phyloP scores from a whole-genome alignment of 1,140 invertebrate species.

The Trachymyrmex cornetzi region DNA sequence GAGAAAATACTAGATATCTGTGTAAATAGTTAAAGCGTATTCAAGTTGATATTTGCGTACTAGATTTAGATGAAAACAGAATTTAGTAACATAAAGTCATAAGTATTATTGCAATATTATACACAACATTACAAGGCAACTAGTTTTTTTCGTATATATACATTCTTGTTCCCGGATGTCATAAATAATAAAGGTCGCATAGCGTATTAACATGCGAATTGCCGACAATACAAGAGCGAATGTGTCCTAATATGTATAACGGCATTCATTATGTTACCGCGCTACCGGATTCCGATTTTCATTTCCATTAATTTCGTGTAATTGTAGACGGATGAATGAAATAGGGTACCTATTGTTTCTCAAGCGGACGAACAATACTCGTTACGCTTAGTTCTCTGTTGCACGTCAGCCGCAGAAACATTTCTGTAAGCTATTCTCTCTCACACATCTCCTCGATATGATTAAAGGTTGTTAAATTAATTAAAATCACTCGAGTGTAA shows the following conservation, averaged over 20 bases:
- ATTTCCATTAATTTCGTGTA: slow-evolving; percentile 75
- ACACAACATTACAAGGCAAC: neutral
- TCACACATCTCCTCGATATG: slow-evolving; percentile 18
- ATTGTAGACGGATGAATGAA: slow-evolving; percentile 72
- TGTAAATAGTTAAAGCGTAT: neutral
- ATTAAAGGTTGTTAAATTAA: slow-evolving; percentile 65
- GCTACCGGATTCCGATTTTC: slow-evolving; percentile 70
- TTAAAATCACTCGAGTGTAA: slow-evolving; percentile 33
- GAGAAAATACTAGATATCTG: neutral
- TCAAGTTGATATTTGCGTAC: neutral
- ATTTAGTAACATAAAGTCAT: neutral
- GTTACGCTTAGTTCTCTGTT: slow-evolving; percentile 65
- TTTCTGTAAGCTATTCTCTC: slow-evolving; percentile 36
- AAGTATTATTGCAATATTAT: neutral
- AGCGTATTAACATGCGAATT: slow-evolving; percentile 30
- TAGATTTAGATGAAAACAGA: neutral
- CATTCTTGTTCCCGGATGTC: neutral
- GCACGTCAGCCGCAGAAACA: slow-evolving; percentile 63
- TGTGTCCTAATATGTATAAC: slow-evolving; percentile 39
- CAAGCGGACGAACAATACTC: slow-evolving; percentile 72
- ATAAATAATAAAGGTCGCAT: slow-evolving; percentile 24
- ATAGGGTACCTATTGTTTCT: slow-evolving; percentile 65
- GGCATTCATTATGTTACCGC: slow-evolving; percentile 48
- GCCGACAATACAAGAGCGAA: slow-evolving; percentile 35
- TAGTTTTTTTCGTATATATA: slow-evolving; percentile 5